Evolutionary conservation across 2,888 invertebrate genomes (phyloP), one percentile per base, ranked within the genome.

Genomic region (Ormyrus nitidulus): DNA sequence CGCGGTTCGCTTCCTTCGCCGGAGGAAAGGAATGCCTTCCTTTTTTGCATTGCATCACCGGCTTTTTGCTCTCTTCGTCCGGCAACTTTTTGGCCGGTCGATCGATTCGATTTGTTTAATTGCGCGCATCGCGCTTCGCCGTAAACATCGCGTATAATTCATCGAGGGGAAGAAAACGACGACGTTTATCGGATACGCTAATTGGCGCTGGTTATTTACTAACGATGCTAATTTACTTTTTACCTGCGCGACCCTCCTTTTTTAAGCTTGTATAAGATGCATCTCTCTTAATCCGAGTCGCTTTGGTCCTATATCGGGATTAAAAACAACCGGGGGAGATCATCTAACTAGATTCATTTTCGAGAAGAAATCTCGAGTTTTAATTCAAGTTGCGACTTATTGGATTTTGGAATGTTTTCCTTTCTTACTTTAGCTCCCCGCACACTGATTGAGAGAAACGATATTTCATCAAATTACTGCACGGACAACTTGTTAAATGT

Each of bases 161-260:
- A 72, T 72, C 2, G 48, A 19, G 49, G 65, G 68, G 74, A 74
- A 64, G 65, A 81, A 80, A 83, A 77, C 72, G 56, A 81, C 53
- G 66, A 66, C 74, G 77, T 78, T 76, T 82, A 84, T 84, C 77
- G 81, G 81, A 73, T 66, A 73, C 81, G 78, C 82, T 84, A 84
- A 84, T 84, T 84, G 83, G 79, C 71, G 74, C 83, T 83, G 82
- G 82, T 84, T 83, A 84, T 79, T 76, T 79, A 81, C 80, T 84
- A 83, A 84, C 83, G 81, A 83, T 82, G 83, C 82, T 83, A 84
- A 84, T 84, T 83, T 81, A 82, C 81, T 81, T 81, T 79, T 83
- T 83, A 54, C 68, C 66, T 71, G 49, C 34, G 8, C 48, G 51
- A 59, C 19, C 58, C 54, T 78, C 7, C 34, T 61, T 56, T 64